Evolutionary conservation across 2,888 invertebrate genomes (phyloP).

Genomic region (Himalopsyche japonica): DNA sequence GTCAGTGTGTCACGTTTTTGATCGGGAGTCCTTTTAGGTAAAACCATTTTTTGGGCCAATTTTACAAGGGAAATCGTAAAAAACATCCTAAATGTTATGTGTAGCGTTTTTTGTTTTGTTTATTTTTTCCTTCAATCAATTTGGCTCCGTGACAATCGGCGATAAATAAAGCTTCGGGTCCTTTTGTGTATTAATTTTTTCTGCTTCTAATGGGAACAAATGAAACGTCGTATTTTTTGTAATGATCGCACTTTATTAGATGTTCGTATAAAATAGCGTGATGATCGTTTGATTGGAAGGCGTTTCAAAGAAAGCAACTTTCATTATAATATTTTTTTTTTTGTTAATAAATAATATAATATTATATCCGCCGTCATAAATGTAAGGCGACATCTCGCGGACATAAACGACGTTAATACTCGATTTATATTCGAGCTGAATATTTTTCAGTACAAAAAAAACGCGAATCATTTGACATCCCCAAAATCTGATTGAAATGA

Average conservation of each 20-base stretch:
- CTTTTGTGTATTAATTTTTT: neutral
- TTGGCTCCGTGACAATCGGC: neutral
- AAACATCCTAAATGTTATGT: neutral
- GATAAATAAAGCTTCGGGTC: neutral
- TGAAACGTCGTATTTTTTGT: neutral
- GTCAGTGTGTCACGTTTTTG: too few relatives aligned
- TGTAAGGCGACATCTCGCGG: too few relatives aligned
- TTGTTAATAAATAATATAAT: too few relatives aligned
- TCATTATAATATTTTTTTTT: too few relatives aligned
- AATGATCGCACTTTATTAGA: neutral
- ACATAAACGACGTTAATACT: too few relatives aligned
- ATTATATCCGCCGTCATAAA: too few relatives aligned
- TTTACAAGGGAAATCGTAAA: neutral
- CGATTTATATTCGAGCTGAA: too few relatives aligned
- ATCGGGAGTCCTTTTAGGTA: neutral
- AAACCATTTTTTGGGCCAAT: neutral
- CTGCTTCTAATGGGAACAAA: neutral
- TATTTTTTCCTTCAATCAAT: conserved; percentile 45
- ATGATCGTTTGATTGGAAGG: too few relatives aligned
- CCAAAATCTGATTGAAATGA: too few relatives aligned
- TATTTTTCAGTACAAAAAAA: too few relatives aligned
- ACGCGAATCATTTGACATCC: too few relatives aligned
- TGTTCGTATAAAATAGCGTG: neutral
- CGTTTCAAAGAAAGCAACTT: too few relatives aligned
- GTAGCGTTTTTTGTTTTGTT: conserved; percentile 22